Evolutionary conservation across 2,113 vertebrate genomes (phyloP).

Genomic region (Rhabdomys dilectus): DNA sequence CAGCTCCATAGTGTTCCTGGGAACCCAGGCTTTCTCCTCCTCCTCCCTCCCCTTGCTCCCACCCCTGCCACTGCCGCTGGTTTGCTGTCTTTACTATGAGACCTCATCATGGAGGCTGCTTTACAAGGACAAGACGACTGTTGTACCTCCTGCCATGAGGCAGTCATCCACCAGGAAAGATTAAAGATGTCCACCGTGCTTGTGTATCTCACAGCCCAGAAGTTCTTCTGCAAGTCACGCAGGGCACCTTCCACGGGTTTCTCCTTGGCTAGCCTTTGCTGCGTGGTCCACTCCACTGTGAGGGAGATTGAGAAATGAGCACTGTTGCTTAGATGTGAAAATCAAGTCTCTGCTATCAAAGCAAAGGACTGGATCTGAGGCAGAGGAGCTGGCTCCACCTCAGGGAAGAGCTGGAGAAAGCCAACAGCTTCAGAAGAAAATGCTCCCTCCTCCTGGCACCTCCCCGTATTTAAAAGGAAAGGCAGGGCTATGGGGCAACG

Average conservation of each 20-base stretch:
- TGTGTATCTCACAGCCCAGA: neutral
- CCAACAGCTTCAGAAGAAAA: neutral
- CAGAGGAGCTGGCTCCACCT: neutral
- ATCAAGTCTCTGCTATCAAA: neutral
- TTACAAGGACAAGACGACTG: neutral
- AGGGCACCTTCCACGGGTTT: neutral
- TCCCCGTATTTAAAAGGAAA: neutral
- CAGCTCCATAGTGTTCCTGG: neutral
- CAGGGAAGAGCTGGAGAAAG: neutral
- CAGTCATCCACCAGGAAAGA: neutral
- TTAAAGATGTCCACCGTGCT: neutral
- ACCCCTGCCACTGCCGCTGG: neutral
- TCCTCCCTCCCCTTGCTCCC: neutral
- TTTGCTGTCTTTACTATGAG: neutral
- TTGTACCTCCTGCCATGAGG: neutral
- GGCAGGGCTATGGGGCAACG: neutral
- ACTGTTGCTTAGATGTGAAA: neutral
- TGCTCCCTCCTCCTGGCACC: neutral
- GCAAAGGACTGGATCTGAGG: neutral
- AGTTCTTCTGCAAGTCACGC: neutral
- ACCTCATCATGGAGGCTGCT: neutral
- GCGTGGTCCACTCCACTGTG: neutral
- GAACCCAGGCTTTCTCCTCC: neutral
- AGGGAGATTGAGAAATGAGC: neutral
- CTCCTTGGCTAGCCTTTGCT: neutral